Percentiles rank a stretch among this genome's conserved stretches.
Conservation (phyloP, 2,888 invertebrate species). For the Drosophila histrio region DNA sequence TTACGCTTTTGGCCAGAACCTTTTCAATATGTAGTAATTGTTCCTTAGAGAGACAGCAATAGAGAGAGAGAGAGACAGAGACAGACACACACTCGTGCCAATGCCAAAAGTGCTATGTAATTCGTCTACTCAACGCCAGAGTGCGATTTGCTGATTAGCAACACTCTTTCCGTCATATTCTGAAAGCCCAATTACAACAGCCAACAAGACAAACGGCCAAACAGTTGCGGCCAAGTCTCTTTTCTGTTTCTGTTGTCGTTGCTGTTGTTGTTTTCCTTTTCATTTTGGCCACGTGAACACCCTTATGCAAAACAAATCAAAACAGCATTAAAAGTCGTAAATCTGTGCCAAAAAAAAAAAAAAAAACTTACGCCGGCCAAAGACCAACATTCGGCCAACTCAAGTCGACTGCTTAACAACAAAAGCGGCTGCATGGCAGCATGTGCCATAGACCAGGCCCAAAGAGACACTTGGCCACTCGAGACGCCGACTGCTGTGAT, state of each 20-base stretch:
- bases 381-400: conserved; percentile 38
- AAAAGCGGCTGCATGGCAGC: conserved; percentile 65
- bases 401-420: conserved; percentile 46
- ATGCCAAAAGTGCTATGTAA: conserved; percentile 59
- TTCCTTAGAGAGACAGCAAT: no score
- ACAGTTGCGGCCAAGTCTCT: conserved; percentile 49
- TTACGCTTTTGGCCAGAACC: no score
- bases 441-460: conserved; percentile 72
- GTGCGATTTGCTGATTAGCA: conserved; percentile 82
- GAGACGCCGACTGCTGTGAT: conserved; percentile 68
- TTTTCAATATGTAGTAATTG: background rate
- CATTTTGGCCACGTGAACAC: conserved; percentile 71
- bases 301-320: conserved; percentile 80
- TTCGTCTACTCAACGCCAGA: conserved; percentile 78
- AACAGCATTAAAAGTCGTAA: conserved; percentile 77
- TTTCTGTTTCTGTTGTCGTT: conserved; percentile 14
- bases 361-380: conserved; percentile 36
- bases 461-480: conserved; percentile 77
- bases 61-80: no score
- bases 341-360: conserved; percentile 72
- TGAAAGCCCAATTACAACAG: conserved; percentile 75
- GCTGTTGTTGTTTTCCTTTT: conserved; percentile 8
- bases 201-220: conserved; percentile 65
- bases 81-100: background rate
- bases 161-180: conserved; percentile 82